phyloP scores from a whole-genome alignment of 2,797 vertebrate genomes.

The Pterois miles region DNA sequence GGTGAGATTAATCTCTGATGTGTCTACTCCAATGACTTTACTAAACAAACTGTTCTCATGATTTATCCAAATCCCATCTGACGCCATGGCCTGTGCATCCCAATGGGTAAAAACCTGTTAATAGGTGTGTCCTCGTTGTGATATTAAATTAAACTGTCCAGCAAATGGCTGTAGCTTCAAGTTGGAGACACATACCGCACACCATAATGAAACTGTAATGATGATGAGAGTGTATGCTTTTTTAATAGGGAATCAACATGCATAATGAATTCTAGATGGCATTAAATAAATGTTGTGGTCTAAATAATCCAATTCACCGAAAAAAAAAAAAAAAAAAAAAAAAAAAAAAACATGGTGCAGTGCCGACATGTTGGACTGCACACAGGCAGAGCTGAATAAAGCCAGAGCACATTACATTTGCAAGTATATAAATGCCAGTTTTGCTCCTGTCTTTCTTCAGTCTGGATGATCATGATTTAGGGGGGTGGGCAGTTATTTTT shows the following conservation, averaged over 20 bases:
- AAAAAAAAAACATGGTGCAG: neutral
- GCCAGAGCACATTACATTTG: too few relatives aligned
- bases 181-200: conserved; percentile 3
- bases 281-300: neutral
- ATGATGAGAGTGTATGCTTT: conserved; percentile 5
- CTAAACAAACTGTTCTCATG: neutral
- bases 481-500: too few relatives aligned
- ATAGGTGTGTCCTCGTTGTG: neutral
- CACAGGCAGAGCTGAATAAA: neutral
- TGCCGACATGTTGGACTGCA: neutral
- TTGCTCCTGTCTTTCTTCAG: neutral
- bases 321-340: neutral
- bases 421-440: neutral
- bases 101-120: neutral
- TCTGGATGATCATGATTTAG: neutral
- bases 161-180: neutral
- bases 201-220: conserved; percentile 26
- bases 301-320: neutral
- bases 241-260: conserved; percentile 15
- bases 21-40: neutral
- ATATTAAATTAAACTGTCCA: conserved; percentile 20
- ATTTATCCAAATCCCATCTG: neutral
- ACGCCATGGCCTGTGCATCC: neutral
- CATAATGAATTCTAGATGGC: conserved; percentile 16
- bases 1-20: neutral